Evolutionary conservation across 2,113 vertebrate genomes (phyloP), one percentile per base, ranked within the genome.

Genomic region (Tupaia chinensis): DNA sequence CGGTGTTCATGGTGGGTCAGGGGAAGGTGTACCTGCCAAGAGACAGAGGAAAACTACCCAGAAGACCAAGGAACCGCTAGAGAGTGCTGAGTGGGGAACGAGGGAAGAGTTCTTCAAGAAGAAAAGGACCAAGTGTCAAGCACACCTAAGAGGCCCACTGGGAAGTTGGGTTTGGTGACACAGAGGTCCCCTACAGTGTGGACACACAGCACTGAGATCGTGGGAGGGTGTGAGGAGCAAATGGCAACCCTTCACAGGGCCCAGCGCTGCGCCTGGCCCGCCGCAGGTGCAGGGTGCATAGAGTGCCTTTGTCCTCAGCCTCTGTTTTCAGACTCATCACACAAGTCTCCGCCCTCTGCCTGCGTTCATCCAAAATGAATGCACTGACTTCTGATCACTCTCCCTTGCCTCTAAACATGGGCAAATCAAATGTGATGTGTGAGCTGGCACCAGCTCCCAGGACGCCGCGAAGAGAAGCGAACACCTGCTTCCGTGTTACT

Each of bases 361-460:
- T 66, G 60, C 34, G 20, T 83, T 91, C 95, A 87, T 94, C 85
- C 83, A 72, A 89, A 82, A 94, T 83, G 86, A 93, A 89, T 70
- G 56, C 88, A 6, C 82, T 86, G 92, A 80, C 87, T 94, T 63
- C 5, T 20, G 73, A 58, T 74, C 86, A 12, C 58, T n/a, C 65
- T n/a, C 61, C 60, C 17, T 54, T 74, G 88, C 88, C 78, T 16
- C 20, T 27, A 87, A 95, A 95, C 95, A 89, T 1, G 10, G 89
- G 85, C 84, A 92, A 27, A 87, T 90, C 94, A 63, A 44, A 82
- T 76, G 65, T 82, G 93, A 88, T 85, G 65, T 79, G 63, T 56
- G 69, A 94, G 81, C 93, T 88, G 90, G 95, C 81, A 74, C 88
- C 65, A 22, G 69, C 65, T 88, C 93, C 85, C 82, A 29, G 94